phyloP scores from a whole-genome alignment of 2,113 vertebrate genomes.

The Catharus bicknelli region DNA sequence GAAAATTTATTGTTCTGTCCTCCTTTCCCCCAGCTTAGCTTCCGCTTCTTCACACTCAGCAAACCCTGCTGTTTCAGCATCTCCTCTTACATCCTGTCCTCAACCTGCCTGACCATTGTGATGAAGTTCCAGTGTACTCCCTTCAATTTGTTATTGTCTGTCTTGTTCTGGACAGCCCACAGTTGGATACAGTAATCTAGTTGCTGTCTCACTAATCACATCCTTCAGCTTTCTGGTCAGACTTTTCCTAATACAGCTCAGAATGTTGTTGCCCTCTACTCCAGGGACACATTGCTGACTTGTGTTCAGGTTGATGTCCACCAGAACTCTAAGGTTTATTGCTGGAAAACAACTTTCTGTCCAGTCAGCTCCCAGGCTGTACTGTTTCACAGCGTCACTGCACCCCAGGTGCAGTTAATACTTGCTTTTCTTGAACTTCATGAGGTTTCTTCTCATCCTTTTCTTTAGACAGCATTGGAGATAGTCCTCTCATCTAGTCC shows the following conservation, averaged over 20 bases:
- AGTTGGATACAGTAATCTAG: not conserved
- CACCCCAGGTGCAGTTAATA: not conserved
- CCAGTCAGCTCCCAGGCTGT: not conserved
- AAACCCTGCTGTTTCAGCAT: not conserved
- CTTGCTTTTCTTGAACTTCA: not conserved
- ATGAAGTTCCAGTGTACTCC: not conserved
- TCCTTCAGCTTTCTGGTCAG: not conserved
- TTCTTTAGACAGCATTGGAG: not conserved
- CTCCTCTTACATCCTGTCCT: not conserved
- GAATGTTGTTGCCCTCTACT: not conserved
- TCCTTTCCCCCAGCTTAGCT: not conserved
- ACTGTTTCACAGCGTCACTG: not conserved
- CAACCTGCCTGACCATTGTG: not conserved
- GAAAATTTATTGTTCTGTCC: not conserved
- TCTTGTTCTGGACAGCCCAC: not conserved
- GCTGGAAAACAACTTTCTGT: not conserved
- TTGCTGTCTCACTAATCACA: not conserved
- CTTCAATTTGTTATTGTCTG: not conserved
- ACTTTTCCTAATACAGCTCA: not conserved
- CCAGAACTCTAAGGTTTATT: not conserved
- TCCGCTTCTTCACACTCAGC: not conserved
- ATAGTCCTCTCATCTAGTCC: not conserved
- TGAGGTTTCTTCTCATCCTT: not conserved
- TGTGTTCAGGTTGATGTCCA: not conserved
- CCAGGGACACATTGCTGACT: not conserved